Evolutionary conservation across 2,113 vertebrate species (phyloP), one percentile per base, ranked within the genome.

Genomic region (Cynoglossus semilaevis): DNA sequence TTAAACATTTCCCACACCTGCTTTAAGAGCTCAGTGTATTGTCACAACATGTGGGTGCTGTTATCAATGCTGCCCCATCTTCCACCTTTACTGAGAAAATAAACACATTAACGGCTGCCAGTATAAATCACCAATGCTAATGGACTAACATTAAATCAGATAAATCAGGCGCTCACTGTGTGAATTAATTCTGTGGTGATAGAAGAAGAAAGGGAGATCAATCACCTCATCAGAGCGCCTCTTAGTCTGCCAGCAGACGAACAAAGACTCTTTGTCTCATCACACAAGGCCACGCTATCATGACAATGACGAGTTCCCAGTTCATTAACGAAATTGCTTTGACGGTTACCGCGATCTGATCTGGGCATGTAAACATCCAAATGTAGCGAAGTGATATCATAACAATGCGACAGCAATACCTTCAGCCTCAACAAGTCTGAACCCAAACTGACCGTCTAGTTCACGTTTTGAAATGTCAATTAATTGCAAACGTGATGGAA

Each of bases 151-250:
- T 71, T 40, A 72, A 56, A 80, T 67, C 47, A 69, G 50, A 68
- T 74, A 59, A 69, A 83, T 70, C 53, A 60, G 8, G 17, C 17
- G 17, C 54, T 74, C 70, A 51, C 66, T 83, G 67, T 58, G 69
- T 77, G 42, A 67, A 78, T 85, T 67, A 64, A 81, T 70, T 80
- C 53, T 45, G 51, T 45, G 67, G 53, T 54, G 80, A 85, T 81
- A 83, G 84, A 67, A 58, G 18, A 69, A 60, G 68, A 54, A 53
- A 7, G 51, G 43, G 8, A 75, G 67, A 76, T 81, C 79, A 77
- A 82, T 88, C 67, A 79, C 14, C 29, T 71, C 65, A 80, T 84
- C 79, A 64, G 48, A 56, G 60, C 37, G 29, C n/a, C 46, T 67
- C 61, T 77, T 79, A 51, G 58, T 61, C 56, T 62, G 44, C 55